Base-by-base conservation (phyloP, 2,797 vertebrate species). In the Alcedo atthis region DNA sequence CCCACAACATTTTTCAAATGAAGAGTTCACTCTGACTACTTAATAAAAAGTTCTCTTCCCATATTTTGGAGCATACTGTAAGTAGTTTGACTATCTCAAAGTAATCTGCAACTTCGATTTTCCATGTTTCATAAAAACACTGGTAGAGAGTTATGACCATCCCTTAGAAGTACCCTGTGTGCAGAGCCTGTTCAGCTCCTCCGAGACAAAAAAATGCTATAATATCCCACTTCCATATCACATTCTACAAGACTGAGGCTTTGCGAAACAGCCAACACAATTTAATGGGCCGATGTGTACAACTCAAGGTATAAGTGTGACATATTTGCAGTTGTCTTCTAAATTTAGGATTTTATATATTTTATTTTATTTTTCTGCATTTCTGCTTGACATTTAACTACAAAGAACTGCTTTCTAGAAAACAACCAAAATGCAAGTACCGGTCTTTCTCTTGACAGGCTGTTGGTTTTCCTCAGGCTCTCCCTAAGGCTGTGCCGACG, bases 401-500 rank as follows among this genome's bases (percentile, higher is more conserved):
- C n/a, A 53, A 87, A 57, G 22, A 88, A 9, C 17, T 35, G 22
- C 33, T 74, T 91, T 66, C 35, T 61, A 16, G 10, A 67, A 51
- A 75, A 58, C 28, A 71, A 40, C 28, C 13, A 61, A 78, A 75
- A 11, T 8, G 25, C 61, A 62, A 51, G 83, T 97, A 98, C 98
- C 97, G 94, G 78, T 97, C 92, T 97, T 14, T 97, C 97, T 14
- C 94, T 97, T 33, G 96, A 97, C 66, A 98, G 69, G 85, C 97
- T 97, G 96, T 88, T 97, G 5, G 97, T 97, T 73, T 98, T 98
- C 87, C 98, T 97, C 67, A 99, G 92, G 96, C 98, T 99, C 62
- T 98, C 98, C 28, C 98, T 97, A 82, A 99, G 91, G 96, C 98
- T 99, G 96, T 98, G 96, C 24, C 99, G 98, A 3, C 99, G 98